Percentiles rank a stretch among this genome's conserved stretches.
Conservation (phyloP, 2,113 vertebrate species). For the Eira barbara region DNA sequence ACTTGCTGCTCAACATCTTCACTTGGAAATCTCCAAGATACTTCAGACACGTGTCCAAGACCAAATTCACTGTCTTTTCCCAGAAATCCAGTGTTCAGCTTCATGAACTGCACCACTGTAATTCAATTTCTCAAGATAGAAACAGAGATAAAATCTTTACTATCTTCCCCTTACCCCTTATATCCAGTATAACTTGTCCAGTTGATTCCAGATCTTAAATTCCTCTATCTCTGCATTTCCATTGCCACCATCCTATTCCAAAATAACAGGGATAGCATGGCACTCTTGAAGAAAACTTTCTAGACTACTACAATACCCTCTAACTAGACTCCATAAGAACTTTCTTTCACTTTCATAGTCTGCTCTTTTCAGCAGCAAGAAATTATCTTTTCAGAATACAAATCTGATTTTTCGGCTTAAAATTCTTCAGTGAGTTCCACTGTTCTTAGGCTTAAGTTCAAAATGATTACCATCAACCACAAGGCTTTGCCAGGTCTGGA, state of each 20-base stretch:
- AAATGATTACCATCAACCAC: neutral
- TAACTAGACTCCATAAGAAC: neutral
- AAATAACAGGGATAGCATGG: neutral
- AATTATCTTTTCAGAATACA: neutral
- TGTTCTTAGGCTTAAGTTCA: neutral
- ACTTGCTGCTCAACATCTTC: neutral
- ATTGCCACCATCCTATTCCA: neutral
- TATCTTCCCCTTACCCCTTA: neutral
- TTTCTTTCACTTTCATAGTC: neutral
- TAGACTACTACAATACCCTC: neutral
- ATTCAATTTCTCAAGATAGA: neutral
- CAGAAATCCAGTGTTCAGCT: neutral
- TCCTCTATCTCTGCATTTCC: neutral
- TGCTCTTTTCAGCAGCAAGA: neutral
- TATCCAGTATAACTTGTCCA: neutral
- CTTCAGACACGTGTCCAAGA: neutral
- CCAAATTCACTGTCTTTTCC: neutral
- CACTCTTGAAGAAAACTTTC: neutral
- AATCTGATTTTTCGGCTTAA: neutral
- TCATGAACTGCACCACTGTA: neutral
- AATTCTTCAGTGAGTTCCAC: neutral
- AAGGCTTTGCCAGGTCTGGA: neutral
- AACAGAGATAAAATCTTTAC: neutral
- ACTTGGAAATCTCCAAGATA: neutral
- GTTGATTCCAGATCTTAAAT: neutral